Conservation (phyloP, 30 jellyfish, hydroid and myxozoan species). For the Nemopilema nomurai region DNA sequence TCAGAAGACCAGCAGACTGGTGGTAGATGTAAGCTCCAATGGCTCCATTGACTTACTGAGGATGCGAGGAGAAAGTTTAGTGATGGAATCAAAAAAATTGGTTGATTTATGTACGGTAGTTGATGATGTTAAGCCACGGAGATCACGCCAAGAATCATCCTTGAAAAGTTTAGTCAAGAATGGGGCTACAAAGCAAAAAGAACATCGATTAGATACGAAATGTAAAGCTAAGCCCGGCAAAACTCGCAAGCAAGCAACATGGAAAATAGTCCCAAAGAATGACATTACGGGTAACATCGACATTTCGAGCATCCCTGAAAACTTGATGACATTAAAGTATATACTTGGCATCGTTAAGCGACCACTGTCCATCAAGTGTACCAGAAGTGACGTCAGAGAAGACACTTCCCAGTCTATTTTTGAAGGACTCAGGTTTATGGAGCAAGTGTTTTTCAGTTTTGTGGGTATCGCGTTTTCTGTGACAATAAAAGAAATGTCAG, state of each 20-base stretch:
- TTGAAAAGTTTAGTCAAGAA: neutral
- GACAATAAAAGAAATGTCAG: conserved; percentile 9
- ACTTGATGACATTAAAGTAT: conserved; percentile 15
- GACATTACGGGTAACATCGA: neutral
- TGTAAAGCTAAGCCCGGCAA: neutral
- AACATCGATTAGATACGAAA: neutral
- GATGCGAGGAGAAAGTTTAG: neutral
- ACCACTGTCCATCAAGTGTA: conserved; percentile 45
- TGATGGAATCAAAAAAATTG: neutral
- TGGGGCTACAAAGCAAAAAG: neutral
- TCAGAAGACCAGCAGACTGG: conserved; percentile 37
- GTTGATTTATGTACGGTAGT: conserved; percentile 41
- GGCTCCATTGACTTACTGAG: conserved; percentile 29
- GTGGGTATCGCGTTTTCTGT: conserved; percentile 35
- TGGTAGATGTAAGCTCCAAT: conserved; percentile 56
- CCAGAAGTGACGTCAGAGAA: neutral
- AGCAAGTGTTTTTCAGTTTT: conserved; percentile 13
- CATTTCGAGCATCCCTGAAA: neutral
- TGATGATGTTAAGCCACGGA: conserved; percentile 18
- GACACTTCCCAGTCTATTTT: conserved; percentile 12
- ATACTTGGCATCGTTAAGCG: conserved; percentile 35
- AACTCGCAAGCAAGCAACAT: neutral
- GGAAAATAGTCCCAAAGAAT: neutral
- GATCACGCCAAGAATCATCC: neutral
- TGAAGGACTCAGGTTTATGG: conserved; percentile 33